Conservation (phyloP, 2,113 vertebrate genomes). For the Myotis yumanensis region DNA sequence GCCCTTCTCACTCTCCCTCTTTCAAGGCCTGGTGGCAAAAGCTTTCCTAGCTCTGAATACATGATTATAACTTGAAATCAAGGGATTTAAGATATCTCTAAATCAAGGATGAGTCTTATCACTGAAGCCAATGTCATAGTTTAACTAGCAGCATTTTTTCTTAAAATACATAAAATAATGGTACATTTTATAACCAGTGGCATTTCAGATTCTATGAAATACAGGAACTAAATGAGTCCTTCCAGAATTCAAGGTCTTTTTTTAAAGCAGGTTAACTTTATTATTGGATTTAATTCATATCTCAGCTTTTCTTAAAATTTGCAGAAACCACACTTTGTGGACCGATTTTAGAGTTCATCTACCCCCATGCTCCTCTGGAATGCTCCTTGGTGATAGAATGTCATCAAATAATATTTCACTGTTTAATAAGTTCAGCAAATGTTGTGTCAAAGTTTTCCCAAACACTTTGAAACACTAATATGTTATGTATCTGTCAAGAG, state of each 20-base stretch:
- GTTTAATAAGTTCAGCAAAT: background rate
- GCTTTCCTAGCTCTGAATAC: background rate
- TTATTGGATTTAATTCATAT: background rate
- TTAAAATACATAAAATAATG: constrained; percentile 37
- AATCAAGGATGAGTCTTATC: constrained; percentile 23
- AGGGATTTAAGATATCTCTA: constrained; percentile 6
- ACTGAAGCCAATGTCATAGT: background rate
- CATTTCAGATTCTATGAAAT: constrained; percentile 56
- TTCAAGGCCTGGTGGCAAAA: background rate
- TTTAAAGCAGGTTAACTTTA: constrained; percentile 20
- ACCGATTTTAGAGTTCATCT: background rate
- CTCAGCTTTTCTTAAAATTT: background rate
- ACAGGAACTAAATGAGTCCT: constrained; percentile 49
- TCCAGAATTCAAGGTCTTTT: constrained; percentile 49
- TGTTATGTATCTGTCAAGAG: background rate
- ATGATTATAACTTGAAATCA: background rate
- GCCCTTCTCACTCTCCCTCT: background rate
- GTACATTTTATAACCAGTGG: constrained; percentile 49
- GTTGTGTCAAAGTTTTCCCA: background rate
- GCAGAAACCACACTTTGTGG: background rate
- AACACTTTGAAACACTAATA: background rate
- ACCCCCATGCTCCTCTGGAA: background rate
- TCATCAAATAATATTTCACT: background rate
- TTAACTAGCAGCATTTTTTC: constrained; percentile 29
- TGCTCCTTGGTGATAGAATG: background rate